Percentiles rank a stretch among this genome's conserved stretches.
These are phyloP conservation scores for Tortricodes alternella DNA, from an alignment of 2,888 invertebrate species.

Conservation along the genomic window DNA sequence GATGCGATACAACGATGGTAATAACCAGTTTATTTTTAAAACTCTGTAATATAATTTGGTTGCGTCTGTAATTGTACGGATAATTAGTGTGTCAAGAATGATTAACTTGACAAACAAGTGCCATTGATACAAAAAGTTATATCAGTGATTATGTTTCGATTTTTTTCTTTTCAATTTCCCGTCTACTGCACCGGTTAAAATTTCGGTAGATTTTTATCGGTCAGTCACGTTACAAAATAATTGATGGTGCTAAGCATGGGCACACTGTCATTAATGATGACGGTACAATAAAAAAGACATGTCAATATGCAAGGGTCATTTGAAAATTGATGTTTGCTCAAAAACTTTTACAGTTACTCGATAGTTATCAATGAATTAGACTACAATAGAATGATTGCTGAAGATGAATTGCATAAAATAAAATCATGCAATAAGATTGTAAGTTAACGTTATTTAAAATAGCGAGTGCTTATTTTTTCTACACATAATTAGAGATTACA, in stretches of 20 bases:
- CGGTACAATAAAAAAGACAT: conserved; percentile 14
- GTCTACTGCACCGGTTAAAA: too few species aligned
- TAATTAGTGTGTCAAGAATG: too few species aligned
- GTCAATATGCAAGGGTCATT: conserved; percentile 18
- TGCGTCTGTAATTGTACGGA: too few species aligned
- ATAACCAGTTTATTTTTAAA: too few species aligned
- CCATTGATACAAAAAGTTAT: too few species aligned
- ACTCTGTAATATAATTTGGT: too few species aligned
- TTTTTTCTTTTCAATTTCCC: too few species aligned
- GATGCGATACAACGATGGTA: too few species aligned
- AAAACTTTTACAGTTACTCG: neutral
- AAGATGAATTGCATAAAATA: neutral
- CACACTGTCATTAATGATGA: conserved; percentile 7
- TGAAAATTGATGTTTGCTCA: conserved; percentile 7
- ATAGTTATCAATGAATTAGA: conserved; percentile 1
- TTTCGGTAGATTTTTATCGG: too few species aligned
- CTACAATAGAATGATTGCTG: conserved; percentile 2
- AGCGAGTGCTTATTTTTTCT: neutral
- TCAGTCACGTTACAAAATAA: neutral
- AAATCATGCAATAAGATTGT: neutral
- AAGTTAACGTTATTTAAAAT: neutral
- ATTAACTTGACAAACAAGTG: too few species aligned
- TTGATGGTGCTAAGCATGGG: neutral
- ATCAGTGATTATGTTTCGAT: too few species aligned
- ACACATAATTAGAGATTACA: too few species aligned